Conservation (phyloP, 2,113 vertebrate genomes). For the Antechinus flavipes region DNA sequence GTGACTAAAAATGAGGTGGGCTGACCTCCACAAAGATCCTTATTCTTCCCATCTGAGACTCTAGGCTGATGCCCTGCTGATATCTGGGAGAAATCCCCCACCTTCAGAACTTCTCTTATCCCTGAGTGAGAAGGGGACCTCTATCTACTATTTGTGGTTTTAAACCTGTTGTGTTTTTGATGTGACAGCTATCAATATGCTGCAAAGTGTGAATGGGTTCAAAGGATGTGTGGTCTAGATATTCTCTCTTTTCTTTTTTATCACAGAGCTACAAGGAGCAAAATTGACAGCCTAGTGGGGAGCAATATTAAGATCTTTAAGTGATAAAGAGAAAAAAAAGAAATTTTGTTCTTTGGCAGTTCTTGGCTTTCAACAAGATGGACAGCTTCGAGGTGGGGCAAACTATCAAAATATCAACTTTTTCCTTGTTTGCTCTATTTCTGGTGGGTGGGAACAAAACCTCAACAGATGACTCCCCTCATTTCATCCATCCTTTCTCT, state of each 20-base stretch:
- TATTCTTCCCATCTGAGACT: neutral
- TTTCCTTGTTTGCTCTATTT: slow-evolving; percentile 40
- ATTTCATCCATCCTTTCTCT: slow-evolving; percentile 18
- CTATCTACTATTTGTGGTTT: slow-evolving; percentile 14
- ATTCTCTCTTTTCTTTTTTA: neutral
- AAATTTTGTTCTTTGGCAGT: neutral
- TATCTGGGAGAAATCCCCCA: neutral
- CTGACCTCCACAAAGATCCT: slow-evolving; percentile 10
- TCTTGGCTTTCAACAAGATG: slow-evolving; percentile 8
- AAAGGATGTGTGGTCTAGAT: neutral
- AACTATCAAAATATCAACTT: slow-evolving; percentile 2
- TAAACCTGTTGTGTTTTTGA: neutral
- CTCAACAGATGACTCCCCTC: neutral
- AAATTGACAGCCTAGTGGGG: neutral
- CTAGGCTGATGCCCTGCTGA: neutral
- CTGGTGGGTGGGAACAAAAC: neutral
- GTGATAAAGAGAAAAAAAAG: neutral
- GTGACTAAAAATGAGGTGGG: neutral
- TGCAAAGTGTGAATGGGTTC: neutral
- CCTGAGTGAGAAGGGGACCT: neutral
- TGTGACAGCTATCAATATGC: neutral
- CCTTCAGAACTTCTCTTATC: neutral
- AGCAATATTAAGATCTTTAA: neutral
- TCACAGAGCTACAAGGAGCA: neutral
- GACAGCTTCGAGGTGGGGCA: neutral